phyloP scores from a whole-genome alignment of 2,888 invertebrate genomes.

The Trileptium ribeirensis region DNA sequence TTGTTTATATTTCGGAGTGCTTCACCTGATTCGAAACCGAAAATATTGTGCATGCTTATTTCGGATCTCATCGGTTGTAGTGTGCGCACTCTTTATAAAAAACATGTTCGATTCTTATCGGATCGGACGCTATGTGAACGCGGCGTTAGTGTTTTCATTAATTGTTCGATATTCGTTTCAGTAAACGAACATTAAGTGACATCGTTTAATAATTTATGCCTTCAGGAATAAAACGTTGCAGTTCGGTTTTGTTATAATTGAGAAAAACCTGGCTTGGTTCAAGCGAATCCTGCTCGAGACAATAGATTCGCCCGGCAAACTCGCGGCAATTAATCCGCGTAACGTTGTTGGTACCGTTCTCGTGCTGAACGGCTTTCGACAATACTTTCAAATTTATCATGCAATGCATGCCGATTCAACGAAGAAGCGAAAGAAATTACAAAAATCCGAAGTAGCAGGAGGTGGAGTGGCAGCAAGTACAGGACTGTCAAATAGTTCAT shows the following conservation, averaged over 20 bases:
- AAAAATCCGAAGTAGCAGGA: conserved; percentile 20
- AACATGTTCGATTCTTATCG: too few species aligned
- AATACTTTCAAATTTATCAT: conserved; percentile 98
- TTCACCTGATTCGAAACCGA: too few species aligned
- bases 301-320: conserved; percentile 61
- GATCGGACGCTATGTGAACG: too few species aligned
- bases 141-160: too few species aligned
- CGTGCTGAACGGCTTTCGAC: conserved; percentile 87
- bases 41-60: too few species aligned
- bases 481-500: background rate
- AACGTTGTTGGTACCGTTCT: conserved; percentile 95
- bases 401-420: conserved; percentile 64
- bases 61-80: too few species aligned
- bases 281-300: conserved; percentile 77
- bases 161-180: too few species aligned
- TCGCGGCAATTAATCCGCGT: conserved; percentile 78
- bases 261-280: conserved; percentile 88
- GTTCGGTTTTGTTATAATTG: conserved; percentile 85
- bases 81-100: too few species aligned
- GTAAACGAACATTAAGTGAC: too few species aligned
- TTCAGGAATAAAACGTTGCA: conserved; percentile 85
- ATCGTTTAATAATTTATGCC: conserved; percentile 38
- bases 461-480: background rate
- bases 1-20: too few species aligned
- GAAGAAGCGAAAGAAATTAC: background rate